Evolutionary conservation across 2,113 vertebrate genomes (phyloP).

Genomic region (Acrocephalus arundinaceus): DNA sequence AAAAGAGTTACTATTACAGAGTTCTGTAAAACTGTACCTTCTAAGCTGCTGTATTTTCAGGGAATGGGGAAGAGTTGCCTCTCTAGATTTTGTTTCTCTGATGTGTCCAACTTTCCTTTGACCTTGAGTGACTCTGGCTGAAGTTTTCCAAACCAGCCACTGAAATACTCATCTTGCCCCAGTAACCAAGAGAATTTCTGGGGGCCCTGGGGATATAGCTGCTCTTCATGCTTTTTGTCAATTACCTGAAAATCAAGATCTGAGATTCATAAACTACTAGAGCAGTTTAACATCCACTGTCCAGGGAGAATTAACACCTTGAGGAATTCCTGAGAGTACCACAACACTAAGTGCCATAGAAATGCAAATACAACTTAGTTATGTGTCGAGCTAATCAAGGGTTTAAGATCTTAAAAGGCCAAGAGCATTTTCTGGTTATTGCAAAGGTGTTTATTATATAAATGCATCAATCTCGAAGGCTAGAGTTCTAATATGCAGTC

Average conservation of each 20-base stretch:
- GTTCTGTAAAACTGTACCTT: not conserved
- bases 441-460: too few species aligned
- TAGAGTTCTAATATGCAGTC: too few species aligned
- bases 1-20: not conserved
- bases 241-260: not conserved
- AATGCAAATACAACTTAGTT: not conserved
- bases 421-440: too few species aligned
- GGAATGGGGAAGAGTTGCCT: not conserved
- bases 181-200: not conserved
- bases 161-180: not conserved
- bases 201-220: not conserved
- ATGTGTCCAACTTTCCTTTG: not conserved
- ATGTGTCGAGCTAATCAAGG: not conserved
- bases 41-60: not conserved
- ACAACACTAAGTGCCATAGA: not conserved
- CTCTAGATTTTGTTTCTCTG: not conserved
- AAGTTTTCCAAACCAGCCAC: not conserved
- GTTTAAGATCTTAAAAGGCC: too few species aligned
- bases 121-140: not conserved
- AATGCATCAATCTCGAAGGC: too few species aligned
- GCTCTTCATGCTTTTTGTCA: not conserved
- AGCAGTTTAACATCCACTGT: not conserved
- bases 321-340: not conserved
- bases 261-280: not conserved
- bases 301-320: not conserved